Evolutionary conservation across 2,113 vertebrate species (phyloP), one percentile per base, ranked within the genome.

Genomic region (Hyperoodon ampullatus): DNA sequence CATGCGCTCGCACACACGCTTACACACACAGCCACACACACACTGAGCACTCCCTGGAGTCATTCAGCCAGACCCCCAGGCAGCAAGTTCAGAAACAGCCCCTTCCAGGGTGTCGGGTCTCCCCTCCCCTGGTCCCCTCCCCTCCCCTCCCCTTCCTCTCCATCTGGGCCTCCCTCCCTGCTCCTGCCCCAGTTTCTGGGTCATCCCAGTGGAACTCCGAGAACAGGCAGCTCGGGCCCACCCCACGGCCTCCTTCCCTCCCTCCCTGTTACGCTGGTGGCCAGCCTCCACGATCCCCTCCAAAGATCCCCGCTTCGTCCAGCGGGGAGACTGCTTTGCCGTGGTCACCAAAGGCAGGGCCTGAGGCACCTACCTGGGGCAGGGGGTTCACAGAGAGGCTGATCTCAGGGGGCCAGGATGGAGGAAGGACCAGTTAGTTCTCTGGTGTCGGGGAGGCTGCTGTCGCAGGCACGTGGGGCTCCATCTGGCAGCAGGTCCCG

Each of bases 41-140:
- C 74, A 7, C 74, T 42, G 26, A 55, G 35, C 63, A 33, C 28
- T 58, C 47, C 75, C 24, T 26, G 63, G 60, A 33, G 60, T 23
- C n/a, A 4, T 42, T 42, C 15, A 4, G 8, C 58, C 28, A 26
- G 82, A 33, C 21, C 0, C 24, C 53, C 23, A 0, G 39, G 66
- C 66, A 16, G 53, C 66, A 3, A 47, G 90, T 11, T 42, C 8
- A 12, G 39, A 42, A 42, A 33, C n/a, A 21, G 3, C 50, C 5
- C 55, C 19, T 74, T 24, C n/a, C 58, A 2, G 53, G 23, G 26
- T 16, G 1, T n/a, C 13, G 0, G 7, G 75, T 3, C 24, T 39
- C 47, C 35, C 6, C 6, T 6, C 24, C 8, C 9, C 10, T 2
- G 10, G 8, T 33, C 8, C 2, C 16, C 35, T 5, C 44, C 13